Percentiles rank a stretch among this genome's conserved stretches.
Evolutionary conservation across 2,113 vertebrate genomes (phyloP).

Genomic region (Zosterops hypoxanthus): DNA sequence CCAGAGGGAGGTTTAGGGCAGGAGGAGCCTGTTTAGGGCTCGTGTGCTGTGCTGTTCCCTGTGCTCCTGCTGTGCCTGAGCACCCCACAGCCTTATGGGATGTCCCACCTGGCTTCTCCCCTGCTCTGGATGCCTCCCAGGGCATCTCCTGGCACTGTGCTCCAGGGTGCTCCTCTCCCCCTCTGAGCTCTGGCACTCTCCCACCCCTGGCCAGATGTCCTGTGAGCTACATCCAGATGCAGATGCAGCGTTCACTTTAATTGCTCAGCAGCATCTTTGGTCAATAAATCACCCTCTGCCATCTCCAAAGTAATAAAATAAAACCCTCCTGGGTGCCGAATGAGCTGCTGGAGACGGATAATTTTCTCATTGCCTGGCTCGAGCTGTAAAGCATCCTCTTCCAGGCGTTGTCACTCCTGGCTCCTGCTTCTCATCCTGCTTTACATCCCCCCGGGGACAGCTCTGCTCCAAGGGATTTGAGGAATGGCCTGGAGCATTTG

Average conservation of each 20-base stretch:
- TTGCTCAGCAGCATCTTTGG: background rate
- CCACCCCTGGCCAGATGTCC: background rate
- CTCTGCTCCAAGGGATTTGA: background rate
- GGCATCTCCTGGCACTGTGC: background rate
- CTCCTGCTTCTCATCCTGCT: background rate
- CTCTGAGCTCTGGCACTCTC: background rate
- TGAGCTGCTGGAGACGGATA: slow-evolving; percentile 6
- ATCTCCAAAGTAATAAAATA: slow-evolving; percentile 12
- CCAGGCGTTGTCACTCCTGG: background rate
- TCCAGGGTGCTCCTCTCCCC: background rate
- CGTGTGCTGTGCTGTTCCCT: accelerated
- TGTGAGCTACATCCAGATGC: background rate
- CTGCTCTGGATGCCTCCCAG: background rate
- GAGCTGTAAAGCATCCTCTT: background rate
- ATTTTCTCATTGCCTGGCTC: background rate
- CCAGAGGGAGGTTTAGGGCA: background rate
- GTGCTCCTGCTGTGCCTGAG: background rate
- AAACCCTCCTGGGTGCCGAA: background rate
- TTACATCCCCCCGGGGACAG: background rate
- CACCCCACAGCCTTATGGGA: accelerated
- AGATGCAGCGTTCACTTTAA: background rate
- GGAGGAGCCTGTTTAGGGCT: background rate
- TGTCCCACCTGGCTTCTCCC: background rate
- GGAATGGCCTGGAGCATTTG: background rate
- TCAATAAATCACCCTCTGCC: slow-evolving; percentile 39